Percentiles rank a stretch among this genome's conserved stretches.
These are phyloP conservation scores for Harpalus rufipes DNA, from an alignment of 2,888 invertebrate genomes.

Conservation along the genomic window DNA sequence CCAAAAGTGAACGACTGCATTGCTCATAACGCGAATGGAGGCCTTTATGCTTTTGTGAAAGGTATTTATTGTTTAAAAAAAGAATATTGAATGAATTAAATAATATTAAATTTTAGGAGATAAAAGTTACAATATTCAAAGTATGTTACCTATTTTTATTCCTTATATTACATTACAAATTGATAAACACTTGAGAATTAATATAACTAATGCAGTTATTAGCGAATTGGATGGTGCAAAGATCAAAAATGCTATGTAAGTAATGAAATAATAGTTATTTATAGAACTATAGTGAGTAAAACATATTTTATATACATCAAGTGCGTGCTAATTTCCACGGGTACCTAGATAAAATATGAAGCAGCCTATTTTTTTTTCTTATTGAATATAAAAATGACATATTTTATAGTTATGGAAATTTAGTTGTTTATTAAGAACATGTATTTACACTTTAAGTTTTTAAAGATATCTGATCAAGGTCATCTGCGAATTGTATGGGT, in stretches of 20 bases:
- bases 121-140: constrained; percentile 57
- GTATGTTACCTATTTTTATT: constrained; percentile 54
- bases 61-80: constrained; percentile 1
- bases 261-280: background rate
- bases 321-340: too few species aligned
- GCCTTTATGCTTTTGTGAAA: constrained; percentile 58
- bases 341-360: too few species aligned
- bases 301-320: too few species aligned
- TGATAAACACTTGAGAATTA: constrained; percentile 47
- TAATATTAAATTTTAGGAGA: constrained; percentile 44
- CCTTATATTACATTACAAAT: constrained; percentile 37
- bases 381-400: too few species aligned
- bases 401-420: too few species aligned
- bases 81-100: background rate
- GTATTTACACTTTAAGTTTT: too few species aligned
- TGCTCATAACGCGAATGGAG: constrained; percentile 55
- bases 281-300: too few species aligned
- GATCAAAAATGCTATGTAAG: constrained; percentile 59
- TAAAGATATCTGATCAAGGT: too few species aligned
- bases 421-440: too few species aligned
- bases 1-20: constrained; percentile 55
- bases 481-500: too few species aligned
- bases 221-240: constrained; percentile 56
- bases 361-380: too few species aligned
- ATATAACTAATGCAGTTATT: constrained; percentile 50